Base-by-base conservation (phyloP, 2,797 vertebrate species). In the Urosaurus nigricauda region DNA sequence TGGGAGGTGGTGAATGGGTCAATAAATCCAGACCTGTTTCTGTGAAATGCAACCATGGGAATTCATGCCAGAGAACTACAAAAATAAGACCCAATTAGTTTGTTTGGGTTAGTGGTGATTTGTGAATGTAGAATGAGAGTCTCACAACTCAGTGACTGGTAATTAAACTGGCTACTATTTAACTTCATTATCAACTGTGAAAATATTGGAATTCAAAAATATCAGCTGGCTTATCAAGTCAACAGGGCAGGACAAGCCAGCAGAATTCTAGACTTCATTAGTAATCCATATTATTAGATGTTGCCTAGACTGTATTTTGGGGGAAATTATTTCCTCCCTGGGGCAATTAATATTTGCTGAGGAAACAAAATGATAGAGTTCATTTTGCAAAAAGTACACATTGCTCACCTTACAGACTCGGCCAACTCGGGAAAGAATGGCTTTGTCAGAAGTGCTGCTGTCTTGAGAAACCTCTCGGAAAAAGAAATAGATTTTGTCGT, bases 401-500 rank as follows among this genome's bases (percentile, higher is more conserved):
- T 5, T 89, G 79, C 97, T 98, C 96, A 98, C 99, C 98, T 99
- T 98, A 96, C 99, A 99, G 93, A 99, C 98, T 91, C 99, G 98
- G 88, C 98, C 99, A 92, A 99, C 98, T n/a, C 98, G 97, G 87
- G 99, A 99, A 93, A 99, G 96, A 92, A 99, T 97, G 79, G 96
- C 98, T 95, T 98, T 99, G 97, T 99, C 98, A 70, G 96, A 97
- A 0, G 96, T 97, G 84, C 97, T 97, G 80, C 98, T 97, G 87
- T 99, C 98, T 94, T 98, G 98, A 9, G 98, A 98, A 86, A 98
- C 97, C 96, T 99, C 99, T 12, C 98, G 98, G 95, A 99, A 99
- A 96, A 99, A 99, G 95, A 99, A 99, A 97, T 99, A 99, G 91
- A 99, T 98, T 97, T 99, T 99, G 93, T 99, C 99, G 89, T 99